Evolutionary conservation across 1,140 invertebrate species (phyloP), one percentile per base, ranked within the genome.

Genomic region (Harpegnathos saltator): DNA sequence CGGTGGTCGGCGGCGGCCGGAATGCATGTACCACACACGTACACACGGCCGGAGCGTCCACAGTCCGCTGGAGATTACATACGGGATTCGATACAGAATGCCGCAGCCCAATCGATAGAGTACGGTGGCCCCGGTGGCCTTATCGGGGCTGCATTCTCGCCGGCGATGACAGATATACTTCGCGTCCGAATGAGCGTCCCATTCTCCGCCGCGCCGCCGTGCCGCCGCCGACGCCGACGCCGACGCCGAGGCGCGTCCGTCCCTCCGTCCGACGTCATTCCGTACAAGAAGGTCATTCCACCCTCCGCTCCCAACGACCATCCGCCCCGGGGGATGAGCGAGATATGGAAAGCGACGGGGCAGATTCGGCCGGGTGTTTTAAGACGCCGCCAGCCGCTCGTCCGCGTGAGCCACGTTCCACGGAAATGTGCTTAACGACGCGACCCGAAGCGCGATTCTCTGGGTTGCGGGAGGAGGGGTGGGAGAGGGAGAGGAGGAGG

Each of bases 101-200:
- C 88, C 89, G 88, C 90, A 90, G 65, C 68, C 90, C 84, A 91
- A 92, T 92, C 91, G 85, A 91, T 92, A 91, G 87, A 83, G 83
- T 85, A 89, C 86, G 89, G 72, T 86, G 82, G 84, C 66, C 78
- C 61, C 68, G 52, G 26, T 62, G 66, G 85, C 83, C 87, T 91
- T 90, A 91, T 91, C 87, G 88, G 83, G 61, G n/a, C n/a, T 86
- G 88, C 91, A 91, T 92, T 91, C 87, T 91, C 89, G n/a, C 68
- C 78, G 84, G 52, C 86, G 86, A 90, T 91, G 87, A 85, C 78
- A 73, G 81, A 84, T 88, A 84, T 75, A 87, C 84, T 82, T 73
- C 63, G 56, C 62, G 50, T 84, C 17, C 12, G 73, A 85, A 87
- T 72, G 56, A 77, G 61, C 72, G n/a, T n/a, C 58, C 68, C 82